Evolutionary conservation across 2,888 invertebrate genomes (phyloP).

Genomic region (Plebejus melissa): DNA sequence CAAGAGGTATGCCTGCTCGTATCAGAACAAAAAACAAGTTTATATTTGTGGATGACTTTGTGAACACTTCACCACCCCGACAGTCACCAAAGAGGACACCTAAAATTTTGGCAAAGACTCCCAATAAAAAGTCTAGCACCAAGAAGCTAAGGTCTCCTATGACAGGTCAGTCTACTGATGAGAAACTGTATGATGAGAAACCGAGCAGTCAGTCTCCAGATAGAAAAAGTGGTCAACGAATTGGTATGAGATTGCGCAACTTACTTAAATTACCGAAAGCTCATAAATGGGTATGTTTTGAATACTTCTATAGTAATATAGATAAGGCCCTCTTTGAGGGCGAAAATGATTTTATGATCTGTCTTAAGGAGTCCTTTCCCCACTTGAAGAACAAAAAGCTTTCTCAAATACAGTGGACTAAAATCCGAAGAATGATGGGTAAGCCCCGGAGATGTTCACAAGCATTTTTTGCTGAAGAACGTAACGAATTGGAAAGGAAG

Average conservation of each 20-base stretch:
- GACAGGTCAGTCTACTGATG: constrained; percentile 70
- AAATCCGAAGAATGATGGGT: constrained; percentile 96
- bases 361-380: constrained; percentile 96
- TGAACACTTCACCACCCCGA: constrained; percentile 86
- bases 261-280: constrained; percentile 98
- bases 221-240: constrained; percentile 91
- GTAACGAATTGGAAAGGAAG: constrained; percentile 92
- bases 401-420: constrained; percentile 95
- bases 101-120: constrained; percentile 77
- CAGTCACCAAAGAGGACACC: constrained; percentile 84
- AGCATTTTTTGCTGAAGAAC: constrained; percentile 97
- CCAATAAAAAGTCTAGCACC: constrained; percentile 61
- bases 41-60: constrained; percentile 93
- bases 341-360: constrained; percentile 97
- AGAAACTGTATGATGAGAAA: constrained; percentile 70
- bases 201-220: constrained; percentile 81
- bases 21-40: constrained; percentile 93
- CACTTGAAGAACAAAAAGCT: constrained; percentile 90
- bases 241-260: constrained; percentile 93
- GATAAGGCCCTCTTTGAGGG: constrained; percentile 96
- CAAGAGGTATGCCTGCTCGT: constrained; percentile 93
- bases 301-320: constrained; percentile 99
- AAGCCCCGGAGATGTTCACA: constrained; percentile 96
- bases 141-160: constrained; percentile 75
- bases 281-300: constrained; percentile 99